Percentiles rank a stretch among this genome's conserved stretches.
phyloP scores from a whole-genome alignment of 2,888 invertebrate species.

The Chelonus formosanus region DNA sequence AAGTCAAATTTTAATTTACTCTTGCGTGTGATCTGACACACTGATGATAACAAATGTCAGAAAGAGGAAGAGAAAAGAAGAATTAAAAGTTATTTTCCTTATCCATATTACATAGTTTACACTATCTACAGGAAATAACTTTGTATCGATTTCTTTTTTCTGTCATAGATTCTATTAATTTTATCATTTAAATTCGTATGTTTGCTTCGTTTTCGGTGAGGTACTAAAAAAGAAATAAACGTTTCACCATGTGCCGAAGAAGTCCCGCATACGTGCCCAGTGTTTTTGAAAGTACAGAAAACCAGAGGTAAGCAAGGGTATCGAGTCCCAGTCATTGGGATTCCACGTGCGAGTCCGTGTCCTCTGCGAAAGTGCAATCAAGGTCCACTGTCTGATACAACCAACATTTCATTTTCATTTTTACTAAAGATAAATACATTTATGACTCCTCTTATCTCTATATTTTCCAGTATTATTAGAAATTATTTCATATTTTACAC shows the following conservation, averaged over 20 bases:
- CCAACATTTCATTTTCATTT: slow-evolving; percentile 40
- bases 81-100: no score
- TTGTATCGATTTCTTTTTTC: slow-evolving; percentile 9
- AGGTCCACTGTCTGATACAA: slow-evolving; percentile 44
- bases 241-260: slow-evolving; percentile 8
- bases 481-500: no score
- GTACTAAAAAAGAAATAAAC: slow-evolving; percentile 1
- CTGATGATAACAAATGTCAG: not conserved
- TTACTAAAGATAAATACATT: slow-evolving; percentile 26
- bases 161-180: slow-evolving; percentile 9
- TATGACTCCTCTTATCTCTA: no score
- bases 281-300: slow-evolving; percentile 45
- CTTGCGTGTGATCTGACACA: slow-evolving; percentile 7
- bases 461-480: no score
- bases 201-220: slow-evolving; percentile 8
- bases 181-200: slow-evolving; percentile 3
- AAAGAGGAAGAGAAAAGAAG: no score
- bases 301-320: slow-evolving; percentile 33
- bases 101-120: no score
- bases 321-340: slow-evolving; percentile 51
- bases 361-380: slow-evolving; percentile 59
- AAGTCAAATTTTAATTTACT: slow-evolving; percentile 49
- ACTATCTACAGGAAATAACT: not conserved
- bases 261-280: slow-evolving; percentile 17
- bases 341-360: slow-evolving; percentile 52